Conservation (phyloP, 2,888 invertebrate genomes). For the Sturmia bella region DNA sequence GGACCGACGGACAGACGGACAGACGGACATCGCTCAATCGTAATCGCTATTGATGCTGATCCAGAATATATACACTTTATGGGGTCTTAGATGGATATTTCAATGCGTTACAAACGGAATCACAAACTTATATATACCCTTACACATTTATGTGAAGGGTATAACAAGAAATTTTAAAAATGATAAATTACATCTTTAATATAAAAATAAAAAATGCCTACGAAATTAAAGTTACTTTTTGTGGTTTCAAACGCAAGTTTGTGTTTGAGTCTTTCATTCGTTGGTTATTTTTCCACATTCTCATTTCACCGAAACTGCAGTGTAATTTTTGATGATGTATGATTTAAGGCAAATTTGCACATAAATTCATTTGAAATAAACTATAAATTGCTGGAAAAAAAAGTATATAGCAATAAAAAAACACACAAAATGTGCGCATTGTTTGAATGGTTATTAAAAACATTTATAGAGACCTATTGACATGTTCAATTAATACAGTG, state of each 20-base stretch:
- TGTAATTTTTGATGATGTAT: constrained; percentile 22
- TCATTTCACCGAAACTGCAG: not conserved
- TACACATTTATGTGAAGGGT: no score
- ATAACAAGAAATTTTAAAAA: constrained; percentile 50
- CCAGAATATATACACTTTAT: no score
- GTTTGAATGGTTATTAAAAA: constrained; percentile 39
- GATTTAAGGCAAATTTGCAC: constrained; percentile 60
- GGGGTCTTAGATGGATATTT: no score
- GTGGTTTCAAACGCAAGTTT: constrained; percentile 46
- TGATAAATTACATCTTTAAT: constrained; percentile 51
- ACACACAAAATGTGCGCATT: constrained; percentile 17
- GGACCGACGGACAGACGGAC: no score
- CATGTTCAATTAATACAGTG: constrained; percentile 37
- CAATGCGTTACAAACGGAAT: no score
- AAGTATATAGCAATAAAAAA: constrained; percentile 2
- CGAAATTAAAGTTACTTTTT: constrained; percentile 20
- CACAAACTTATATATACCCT: no score
- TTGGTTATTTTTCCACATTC: not conserved
- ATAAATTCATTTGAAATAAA: constrained; percentile 45
- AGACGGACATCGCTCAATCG: no score
- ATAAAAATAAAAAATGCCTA: not conserved
- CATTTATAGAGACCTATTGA: constrained; percentile 48
- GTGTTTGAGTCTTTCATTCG: constrained; percentile 69
- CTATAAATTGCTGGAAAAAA: not conserved
- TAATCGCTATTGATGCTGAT: no score